A percentile compares a stretch with the other conserved stretches of the same genome.
phyloP scores from a whole-genome alignment of 2,797 vertebrate genomes.

The Rhyacichthys aspro region DNA sequence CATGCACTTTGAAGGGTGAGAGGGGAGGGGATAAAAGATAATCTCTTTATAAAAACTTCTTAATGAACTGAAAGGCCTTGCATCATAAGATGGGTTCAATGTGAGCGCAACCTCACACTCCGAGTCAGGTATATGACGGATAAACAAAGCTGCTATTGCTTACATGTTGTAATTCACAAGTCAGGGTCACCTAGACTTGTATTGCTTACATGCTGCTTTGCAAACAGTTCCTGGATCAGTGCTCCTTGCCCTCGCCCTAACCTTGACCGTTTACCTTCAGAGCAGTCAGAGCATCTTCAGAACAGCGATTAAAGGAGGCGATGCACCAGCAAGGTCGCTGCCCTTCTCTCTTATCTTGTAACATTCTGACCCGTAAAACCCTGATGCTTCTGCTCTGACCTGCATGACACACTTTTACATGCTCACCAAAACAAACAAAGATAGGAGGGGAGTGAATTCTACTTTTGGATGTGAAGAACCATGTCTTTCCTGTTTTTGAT shows the following conservation, averaged over 20 bases:
- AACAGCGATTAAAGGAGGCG: conserved; percentile 72
- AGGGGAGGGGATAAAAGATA: conserved; percentile 29
- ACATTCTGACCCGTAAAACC: conserved; percentile 73
- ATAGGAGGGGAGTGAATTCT: conserved; percentile 22
- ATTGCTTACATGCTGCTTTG: conserved; percentile 73
- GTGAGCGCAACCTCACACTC: conserved; percentile 55
- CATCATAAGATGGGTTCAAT: conserved; percentile 68
- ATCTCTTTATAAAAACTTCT: conserved; percentile 55
- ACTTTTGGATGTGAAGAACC: conserved; percentile 38
- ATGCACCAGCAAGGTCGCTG: conserved; percentile 60
- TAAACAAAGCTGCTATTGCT: conserved; percentile 73
- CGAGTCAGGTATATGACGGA: conserved; percentile 39
- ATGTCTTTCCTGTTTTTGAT: conserved; percentile 58
- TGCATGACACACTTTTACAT: conserved; percentile 63
- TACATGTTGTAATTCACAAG: conserved; percentile 70
- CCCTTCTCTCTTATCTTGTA: conserved; percentile 80
- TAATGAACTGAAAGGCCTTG: conserved; percentile 71
- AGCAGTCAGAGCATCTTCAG: conserved; percentile 69
- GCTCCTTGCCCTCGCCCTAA: conserved; percentile 70
- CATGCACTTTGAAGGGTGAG: conserved; percentile 54
- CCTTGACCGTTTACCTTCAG: conserved; percentile 76
- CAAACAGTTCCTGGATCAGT: conserved; percentile 73
- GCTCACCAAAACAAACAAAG: conserved; percentile 55
- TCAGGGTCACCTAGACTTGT: conserved; percentile 75
- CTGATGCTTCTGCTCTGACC: conserved; percentile 72